phyloP scores from a whole-genome alignment of 2,113 vertebrate species.

The Dipodomys spectabilis region DNA sequence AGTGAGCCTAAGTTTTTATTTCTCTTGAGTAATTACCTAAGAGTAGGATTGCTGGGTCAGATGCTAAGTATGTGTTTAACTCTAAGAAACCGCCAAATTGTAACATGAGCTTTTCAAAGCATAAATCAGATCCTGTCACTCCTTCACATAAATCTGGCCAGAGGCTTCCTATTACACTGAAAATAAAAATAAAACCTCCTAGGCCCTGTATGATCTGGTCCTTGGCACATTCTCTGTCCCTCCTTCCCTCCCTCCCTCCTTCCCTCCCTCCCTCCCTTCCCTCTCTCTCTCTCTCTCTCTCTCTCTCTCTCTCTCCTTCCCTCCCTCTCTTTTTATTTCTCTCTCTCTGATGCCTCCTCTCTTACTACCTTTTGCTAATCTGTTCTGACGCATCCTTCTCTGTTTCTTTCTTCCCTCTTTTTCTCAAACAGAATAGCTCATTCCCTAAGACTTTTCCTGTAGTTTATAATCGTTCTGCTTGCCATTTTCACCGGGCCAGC shows the following conservation, averaged over 20 bases:
- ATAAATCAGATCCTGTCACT: conserved; percentile 33
- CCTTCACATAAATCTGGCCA: conserved; percentile 30
- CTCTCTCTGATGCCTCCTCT: background rate
- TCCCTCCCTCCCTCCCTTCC: too few species aligned
- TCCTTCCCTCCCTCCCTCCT: too few species aligned
- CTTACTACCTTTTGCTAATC: background rate
- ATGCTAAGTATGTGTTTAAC: conserved; percentile 47
- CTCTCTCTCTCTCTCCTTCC: background rate
- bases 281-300: too few species aligned
- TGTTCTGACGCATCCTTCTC: background rate
- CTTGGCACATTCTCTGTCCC: background rate
- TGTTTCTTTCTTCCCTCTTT: background rate
- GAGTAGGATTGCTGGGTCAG: conserved; percentile 25
- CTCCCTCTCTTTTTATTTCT: background rate
- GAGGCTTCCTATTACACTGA: conserved; percentile 36
- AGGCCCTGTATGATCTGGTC: background rate
- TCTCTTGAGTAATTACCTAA: conserved; percentile 38
- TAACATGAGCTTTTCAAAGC: conserved; percentile 41
- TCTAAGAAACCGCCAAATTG: background rate
- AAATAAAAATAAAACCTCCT: background rate
- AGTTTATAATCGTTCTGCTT: background rate
- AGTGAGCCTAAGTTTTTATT: background rate
- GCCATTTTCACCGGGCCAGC: background rate
- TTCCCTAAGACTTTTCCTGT: background rate
- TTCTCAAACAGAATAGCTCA: background rate